A percentile compares a stretch with the other conserved stretches of the same genome.
phyloP scores from a whole-genome alignment of 2,797 vertebrate genomes.

The Perodicticus potto region DNA sequence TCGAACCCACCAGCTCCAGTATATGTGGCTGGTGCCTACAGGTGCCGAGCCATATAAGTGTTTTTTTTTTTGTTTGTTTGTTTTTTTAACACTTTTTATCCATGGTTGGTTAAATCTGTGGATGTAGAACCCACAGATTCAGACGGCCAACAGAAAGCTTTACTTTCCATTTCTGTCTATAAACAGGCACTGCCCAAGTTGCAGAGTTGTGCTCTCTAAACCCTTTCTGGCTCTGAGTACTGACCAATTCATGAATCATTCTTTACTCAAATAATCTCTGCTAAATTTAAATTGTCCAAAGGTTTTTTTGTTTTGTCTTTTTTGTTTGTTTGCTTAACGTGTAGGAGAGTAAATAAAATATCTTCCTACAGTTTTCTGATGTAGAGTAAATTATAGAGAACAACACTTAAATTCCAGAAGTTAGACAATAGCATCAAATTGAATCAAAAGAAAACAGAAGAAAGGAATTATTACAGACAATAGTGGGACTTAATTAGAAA shows the following conservation, averaged over 20 bases:
- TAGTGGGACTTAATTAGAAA: not conserved
- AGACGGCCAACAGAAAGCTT: not conserved
- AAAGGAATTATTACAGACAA: not conserved
- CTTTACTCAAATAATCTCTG: not conserved
- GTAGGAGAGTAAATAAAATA: slow-evolving; percentile 21
- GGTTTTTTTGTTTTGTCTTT: not conserved
- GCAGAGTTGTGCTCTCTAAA: not conserved
- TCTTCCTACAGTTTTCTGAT: slow-evolving; percentile 35
- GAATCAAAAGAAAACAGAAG: not conserved
- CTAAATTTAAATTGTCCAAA: slow-evolving; percentile 29
- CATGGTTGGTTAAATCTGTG: not conserved
- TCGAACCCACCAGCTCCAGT: too few species aligned
- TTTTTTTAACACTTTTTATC: not conserved
- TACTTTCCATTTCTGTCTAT: not conserved
- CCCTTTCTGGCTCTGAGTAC: slow-evolving; percentile 32
- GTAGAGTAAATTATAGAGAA: slow-evolving; percentile 48
- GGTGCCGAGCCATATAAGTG: too few species aligned
- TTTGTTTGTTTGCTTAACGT: not conserved
- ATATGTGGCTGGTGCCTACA: too few species aligned
- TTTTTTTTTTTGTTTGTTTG: too few species aligned
- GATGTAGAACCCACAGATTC: not conserved
- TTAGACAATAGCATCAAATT: slow-evolving; percentile 49
- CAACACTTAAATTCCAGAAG: not conserved
- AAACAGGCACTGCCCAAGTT: slow-evolving; percentile 32
- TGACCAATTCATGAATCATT: slow-evolving; percentile 21